These are phyloP conservation scores for Lathamus discolor DNA, from an alignment of 2,113 vertebrate genomes.

Conservation along the genomic window DNA sequence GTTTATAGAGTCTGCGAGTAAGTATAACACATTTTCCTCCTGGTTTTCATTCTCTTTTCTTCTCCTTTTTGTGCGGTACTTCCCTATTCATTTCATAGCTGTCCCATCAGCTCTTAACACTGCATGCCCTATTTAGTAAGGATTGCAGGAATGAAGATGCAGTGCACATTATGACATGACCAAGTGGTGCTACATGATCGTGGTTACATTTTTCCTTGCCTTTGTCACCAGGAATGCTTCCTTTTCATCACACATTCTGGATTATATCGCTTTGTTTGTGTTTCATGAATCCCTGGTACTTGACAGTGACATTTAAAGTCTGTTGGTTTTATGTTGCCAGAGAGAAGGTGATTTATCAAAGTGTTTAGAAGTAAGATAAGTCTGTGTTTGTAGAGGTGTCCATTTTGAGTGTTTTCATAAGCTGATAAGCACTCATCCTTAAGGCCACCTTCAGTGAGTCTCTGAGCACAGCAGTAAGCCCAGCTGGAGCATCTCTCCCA, in stretches of 20 bases:
- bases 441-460: not conserved
- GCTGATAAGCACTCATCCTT: not conserved
- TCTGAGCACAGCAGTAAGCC: not conserved
- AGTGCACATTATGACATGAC: not conserved
- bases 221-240: not conserved
- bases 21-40: slow-evolving; percentile 57
- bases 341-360: not conserved
- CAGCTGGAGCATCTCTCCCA: not conserved
- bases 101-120: not conserved
- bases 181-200: fast-evolving
- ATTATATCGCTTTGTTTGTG: not conserved
- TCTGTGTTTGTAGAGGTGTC: not conserved
- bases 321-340: not conserved
- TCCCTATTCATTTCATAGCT: not conserved
- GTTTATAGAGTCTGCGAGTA: slow-evolving; percentile 96
- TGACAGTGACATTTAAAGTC: not conserved
- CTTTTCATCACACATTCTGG: not conserved
- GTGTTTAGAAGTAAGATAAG: not conserved
- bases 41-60: not conserved
- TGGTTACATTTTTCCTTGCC: not conserved
- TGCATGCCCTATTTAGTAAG: not conserved
- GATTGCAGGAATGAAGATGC: not conserved
- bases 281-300: not conserved
- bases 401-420: not conserved
- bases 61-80: not conserved